Percentiles rank a stretch among this genome's conserved stretches.
Evolutionary conservation across 2,888 invertebrate species (phyloP).

Genomic region (Noctua janthe): DNA sequence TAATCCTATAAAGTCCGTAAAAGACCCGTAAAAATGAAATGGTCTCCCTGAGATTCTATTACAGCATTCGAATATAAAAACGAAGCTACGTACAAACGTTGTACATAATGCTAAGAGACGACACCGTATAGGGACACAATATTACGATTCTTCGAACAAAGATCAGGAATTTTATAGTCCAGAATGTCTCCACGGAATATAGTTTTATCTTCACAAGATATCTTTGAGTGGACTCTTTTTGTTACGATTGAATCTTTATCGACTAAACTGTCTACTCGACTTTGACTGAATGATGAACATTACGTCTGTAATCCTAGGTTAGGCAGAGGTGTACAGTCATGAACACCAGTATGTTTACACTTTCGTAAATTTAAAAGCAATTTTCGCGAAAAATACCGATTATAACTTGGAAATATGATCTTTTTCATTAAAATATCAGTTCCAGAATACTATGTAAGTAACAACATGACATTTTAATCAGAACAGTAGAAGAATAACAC

Average conservation of each 20-base stretch:
- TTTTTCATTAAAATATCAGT: too few species aligned
- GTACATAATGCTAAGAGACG: conserved; percentile 35
- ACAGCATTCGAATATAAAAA: conserved; percentile 52
- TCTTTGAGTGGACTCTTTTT: conserved; percentile 39
- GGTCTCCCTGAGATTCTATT: conserved; percentile 61
- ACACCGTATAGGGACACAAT: conserved; percentile 16
- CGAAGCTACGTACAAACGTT: conserved; percentile 18
- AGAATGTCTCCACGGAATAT: conserved; percentile 47
- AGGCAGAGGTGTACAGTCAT: background rate
- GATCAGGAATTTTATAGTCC: conserved; percentile 49
- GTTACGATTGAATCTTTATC: conserved; percentile 42
- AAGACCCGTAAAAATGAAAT: conserved; percentile 61
- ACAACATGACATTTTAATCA: too few species aligned
- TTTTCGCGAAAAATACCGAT: too few species aligned
- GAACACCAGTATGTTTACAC: too few species aligned
- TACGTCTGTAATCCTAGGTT: background rate
- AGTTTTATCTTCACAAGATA: conserved; percentile 51
- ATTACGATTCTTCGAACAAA: conserved; percentile 41
- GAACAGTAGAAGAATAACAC: too few species aligned
- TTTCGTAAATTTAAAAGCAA: too few species aligned
- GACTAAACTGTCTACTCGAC: conserved; percentile 5
- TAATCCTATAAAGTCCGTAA: conserved; percentile 63
- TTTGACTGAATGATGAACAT: background rate
- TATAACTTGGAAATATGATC: too few species aligned
- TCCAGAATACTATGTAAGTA: too few species aligned